Base-by-base conservation (phyloP, 2,113 vertebrate species). In the Hippocampus barbouri region DNA sequence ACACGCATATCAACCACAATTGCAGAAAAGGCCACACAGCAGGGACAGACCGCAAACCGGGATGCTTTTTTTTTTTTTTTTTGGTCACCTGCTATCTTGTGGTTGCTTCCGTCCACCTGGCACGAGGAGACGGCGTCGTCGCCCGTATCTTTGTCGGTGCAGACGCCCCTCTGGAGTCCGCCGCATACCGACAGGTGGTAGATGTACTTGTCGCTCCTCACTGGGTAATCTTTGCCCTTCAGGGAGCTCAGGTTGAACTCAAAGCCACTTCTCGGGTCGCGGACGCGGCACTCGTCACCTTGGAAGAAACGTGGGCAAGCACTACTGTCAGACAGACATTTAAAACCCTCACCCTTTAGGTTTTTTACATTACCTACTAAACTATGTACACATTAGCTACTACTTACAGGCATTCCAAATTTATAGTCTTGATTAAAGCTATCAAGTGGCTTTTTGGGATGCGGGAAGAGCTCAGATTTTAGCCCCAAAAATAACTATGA, bases 101-200 rank as follows among this genome's bases (percentile, higher is more conserved):
- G 87, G 10, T 47, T 90, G 15, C 0, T 0, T 5, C 0, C 64
- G 0, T 79, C 91, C 23, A 93, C 89, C 89, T 98, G 97, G 74
- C 97, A 99, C 0, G 97, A 94, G 0, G 96, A 92, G 63, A 96
- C 92, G 0, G 0, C 0, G 1, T 76, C 78, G 0, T 0, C 1
- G 43, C 69, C 53, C 0, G 40, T 57, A 16, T 0, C 8, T 41
- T 4, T 71, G 49, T 86, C 70, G 3, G 73, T 25, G 80, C 97
- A 99, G 27, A 88, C 18, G 0, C 53, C 34, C 0, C 11, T 59
- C 25, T 86, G 69, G n/a, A 99, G 83, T 66, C 79, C 76, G 16
- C 88, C 92, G 15, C 97, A 99, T 27, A 99, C 88, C 0, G 94
- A 92, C 79, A 99, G 91, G 84, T 95, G 88, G 85, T 99, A 98